A percentile compares a stretch with the other conserved stretches of the same genome.
phyloP scores from a whole-genome alignment of 2,113 vertebrate species.

The Petrocephalus microphthalmus region DNA sequence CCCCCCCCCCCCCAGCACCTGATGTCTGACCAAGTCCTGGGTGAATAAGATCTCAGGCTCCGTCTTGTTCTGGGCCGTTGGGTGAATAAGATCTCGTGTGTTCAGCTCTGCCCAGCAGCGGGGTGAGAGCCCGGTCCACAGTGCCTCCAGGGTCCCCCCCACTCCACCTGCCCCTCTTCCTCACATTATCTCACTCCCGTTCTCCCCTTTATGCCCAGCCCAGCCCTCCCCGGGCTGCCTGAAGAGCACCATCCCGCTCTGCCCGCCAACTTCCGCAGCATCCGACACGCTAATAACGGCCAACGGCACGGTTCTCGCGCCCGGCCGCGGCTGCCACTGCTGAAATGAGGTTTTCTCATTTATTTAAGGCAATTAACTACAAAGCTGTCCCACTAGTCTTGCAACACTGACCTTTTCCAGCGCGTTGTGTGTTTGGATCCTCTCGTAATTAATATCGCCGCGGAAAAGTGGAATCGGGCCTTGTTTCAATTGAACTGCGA shows the following conservation, averaged over 20 bases:
- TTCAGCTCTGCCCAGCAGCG: slow-evolving; percentile 54
- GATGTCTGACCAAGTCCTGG: slow-evolving; percentile 53
- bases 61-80: slow-evolving; percentile 12
- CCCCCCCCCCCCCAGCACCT: slow-evolving; percentile 56
- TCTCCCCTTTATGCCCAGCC: slow-evolving; percentile 20
- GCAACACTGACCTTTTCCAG: slow-evolving; percentile 32
- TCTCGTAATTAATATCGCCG: slow-evolving; percentile 27
- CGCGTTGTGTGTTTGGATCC: slow-evolving; percentile 31
- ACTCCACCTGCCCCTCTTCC: slow-evolving; percentile 27
- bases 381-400: slow-evolving; percentile 42
- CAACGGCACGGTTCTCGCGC: neutral
- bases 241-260: slow-evolving; percentile 14
- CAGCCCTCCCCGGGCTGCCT: slow-evolving; percentile 34
- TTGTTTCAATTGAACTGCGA: slow-evolving; percentile 2
- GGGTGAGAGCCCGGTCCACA: slow-evolving; percentile 53
- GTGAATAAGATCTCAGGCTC: slow-evolving; percentile 62
- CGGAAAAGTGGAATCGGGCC: neutral
- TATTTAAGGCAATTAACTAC: slow-evolving; percentile 43
- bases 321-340: slow-evolving; percentile 29
- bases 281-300: slow-evolving; percentile 41
- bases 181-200: slow-evolving; percentile 8
- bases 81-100: slow-evolving; percentile 67
- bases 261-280: slow-evolving; percentile 28
- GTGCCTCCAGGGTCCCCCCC: slow-evolving; percentile 43
- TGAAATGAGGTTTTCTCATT: slow-evolving; percentile 46